Percentiles rank a stretch among this genome's conserved stretches.
phyloP scores from a whole-genome alignment of 2,113 vertebrate species.

The Zapus hudsonius region DNA sequence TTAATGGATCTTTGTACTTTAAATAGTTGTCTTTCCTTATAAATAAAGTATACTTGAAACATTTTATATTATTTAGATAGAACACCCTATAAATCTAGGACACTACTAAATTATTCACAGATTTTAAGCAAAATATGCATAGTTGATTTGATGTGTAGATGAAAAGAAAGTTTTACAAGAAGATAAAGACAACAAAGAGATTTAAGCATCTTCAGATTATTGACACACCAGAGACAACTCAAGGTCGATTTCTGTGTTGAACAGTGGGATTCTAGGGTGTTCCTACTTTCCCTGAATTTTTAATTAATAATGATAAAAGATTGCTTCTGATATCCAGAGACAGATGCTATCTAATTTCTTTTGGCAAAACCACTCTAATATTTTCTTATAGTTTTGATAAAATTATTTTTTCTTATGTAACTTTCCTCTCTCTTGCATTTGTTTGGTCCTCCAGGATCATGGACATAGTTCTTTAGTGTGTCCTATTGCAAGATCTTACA shows the following conservation, averaged over 20 bases:
- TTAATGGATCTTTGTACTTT: slow-evolving; percentile 43
- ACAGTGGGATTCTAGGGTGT: neutral
- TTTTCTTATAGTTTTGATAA: slow-evolving; percentile 14
- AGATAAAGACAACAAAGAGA: slow-evolving; percentile 21
- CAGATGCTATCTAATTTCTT: neutral
- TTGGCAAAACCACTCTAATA: neutral
- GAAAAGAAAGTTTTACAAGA: slow-evolving; percentile 66
- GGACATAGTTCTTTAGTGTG: neutral
- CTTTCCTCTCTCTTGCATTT: slow-evolving; percentile 1
- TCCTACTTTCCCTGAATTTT: slow-evolving; percentile 28
- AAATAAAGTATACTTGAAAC: slow-evolving; percentile 61
- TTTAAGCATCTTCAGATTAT: neutral
- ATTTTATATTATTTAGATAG: slow-evolving; percentile 69
- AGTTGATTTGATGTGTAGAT: slow-evolving; percentile 38
- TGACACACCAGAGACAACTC: neutral
- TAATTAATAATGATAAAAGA: slow-evolving; percentile 27
- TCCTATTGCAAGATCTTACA: neutral
- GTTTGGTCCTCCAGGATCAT: neutral
- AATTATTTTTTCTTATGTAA: neutral
- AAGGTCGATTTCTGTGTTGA: slow-evolving; percentile 4
- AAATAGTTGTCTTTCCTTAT: slow-evolving; percentile 40
- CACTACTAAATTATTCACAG: slow-evolving; percentile 74
- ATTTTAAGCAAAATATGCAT: slow-evolving; percentile 68
- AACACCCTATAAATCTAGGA: slow-evolving; percentile 70
- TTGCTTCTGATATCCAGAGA: neutral